phyloP scores from a whole-genome alignment of 1,140 invertebrate genomes.

The Manduca sexta region DNA sequence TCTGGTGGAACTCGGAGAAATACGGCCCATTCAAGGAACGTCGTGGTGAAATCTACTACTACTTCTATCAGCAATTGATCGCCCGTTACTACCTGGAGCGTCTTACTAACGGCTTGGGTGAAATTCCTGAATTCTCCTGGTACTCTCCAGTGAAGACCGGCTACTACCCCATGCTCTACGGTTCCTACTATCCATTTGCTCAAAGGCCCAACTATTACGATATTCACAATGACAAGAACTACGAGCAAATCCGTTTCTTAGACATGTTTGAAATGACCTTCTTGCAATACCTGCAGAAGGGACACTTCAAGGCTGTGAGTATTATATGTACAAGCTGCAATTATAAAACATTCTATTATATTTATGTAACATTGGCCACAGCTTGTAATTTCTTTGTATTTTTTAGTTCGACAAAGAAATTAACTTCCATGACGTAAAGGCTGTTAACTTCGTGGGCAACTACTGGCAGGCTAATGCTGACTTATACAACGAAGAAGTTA shows the following conservation, averaged over 20 bases:
- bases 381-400: slow-evolving; percentile 1
- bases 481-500: slow-evolving; percentile 75
- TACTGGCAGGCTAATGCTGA: slow-evolving; percentile 80
- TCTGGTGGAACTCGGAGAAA: slow-evolving; percentile 75
- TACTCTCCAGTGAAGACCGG: slow-evolving; percentile 72
- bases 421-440: slow-evolving; percentile 68
- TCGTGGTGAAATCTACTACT: slow-evolving; percentile 77
- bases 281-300: slow-evolving; percentile 44
- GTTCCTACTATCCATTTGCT: slow-evolving; percentile 35
- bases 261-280: slow-evolving; percentile 52
- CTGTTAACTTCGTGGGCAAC: slow-evolving; percentile 78
- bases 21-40: slow-evolving; percentile 63
- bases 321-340: no score
- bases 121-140: slow-evolving; percentile 75
- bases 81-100: slow-evolving; percentile 81
- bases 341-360: no score
- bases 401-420: slow-evolving; percentile 50
- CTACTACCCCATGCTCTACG: slow-evolving; percentile 71
- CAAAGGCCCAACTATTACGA: slow-evolving; percentile 45
- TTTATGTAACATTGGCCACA: no score
- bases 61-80: slow-evolving; percentile 76
- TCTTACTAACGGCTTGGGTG: slow-evolving; percentile 75
- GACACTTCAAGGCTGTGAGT: slow-evolving; percentile 55
- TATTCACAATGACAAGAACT: slow-evolving; percentile 35
- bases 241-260: slow-evolving; percentile 41